Conservation (phyloP, 2,113 vertebrate species). For the Hymenochirus boettgeri region DNA sequence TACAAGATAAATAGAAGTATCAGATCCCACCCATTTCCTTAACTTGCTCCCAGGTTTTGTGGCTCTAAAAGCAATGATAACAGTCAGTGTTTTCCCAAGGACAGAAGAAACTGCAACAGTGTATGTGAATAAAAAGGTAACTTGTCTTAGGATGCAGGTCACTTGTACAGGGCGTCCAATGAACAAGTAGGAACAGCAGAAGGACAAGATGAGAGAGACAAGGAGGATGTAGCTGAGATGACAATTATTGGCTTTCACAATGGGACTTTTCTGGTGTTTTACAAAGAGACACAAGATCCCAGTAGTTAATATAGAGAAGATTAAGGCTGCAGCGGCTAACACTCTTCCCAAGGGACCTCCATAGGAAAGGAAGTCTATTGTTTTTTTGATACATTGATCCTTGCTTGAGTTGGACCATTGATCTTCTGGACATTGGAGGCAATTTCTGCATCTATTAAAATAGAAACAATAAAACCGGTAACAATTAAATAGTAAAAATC, state of each 20-base stretch:
- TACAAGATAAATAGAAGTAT: background rate
- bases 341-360: background rate
- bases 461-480: too few species aligned
- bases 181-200: constrained; percentile 22
- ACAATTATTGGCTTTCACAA: constrained; percentile 24
- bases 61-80: constrained; percentile 23
- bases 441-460: constrained; percentile 6
- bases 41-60: constrained; percentile 26
- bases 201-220: constrained; percentile 17
- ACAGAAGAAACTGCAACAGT: constrained; percentile 12
- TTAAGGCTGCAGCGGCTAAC: background rate
- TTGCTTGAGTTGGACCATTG: constrained; percentile 9
- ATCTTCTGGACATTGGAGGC: constrained; percentile 11
- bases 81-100: constrained; percentile 19
- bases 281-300: constrained; percentile 11
- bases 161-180: constrained; percentile 13
- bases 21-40: background rate
- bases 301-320: background rate
- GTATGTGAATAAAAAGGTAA: constrained; percentile 1
- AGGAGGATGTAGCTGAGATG: constrained; percentile 28
- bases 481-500: too few species aligned
- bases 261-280: constrained; percentile 7
- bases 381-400: constrained; percentile 11
- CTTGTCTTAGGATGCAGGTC: constrained; percentile 24
- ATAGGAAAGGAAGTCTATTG: constrained; percentile 23